Conservation (phyloP, 2,113 vertebrate species). For the Aldabrachelys gigantea region DNA sequence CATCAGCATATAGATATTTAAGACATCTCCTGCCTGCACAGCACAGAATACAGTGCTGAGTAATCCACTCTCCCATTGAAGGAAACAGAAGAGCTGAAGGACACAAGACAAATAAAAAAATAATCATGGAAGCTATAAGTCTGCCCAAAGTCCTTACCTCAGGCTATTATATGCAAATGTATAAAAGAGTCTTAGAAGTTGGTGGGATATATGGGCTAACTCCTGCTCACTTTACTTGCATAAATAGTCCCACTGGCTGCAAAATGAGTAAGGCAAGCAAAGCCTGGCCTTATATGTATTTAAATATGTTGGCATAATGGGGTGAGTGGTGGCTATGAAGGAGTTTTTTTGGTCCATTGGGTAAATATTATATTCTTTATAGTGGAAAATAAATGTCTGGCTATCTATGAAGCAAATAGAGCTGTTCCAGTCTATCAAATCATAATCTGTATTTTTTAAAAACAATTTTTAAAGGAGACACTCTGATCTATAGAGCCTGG, state of each 20-base stretch:
- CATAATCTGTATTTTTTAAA: slow-evolving; percentile 56
- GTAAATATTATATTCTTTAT: slow-evolving; percentile 67
- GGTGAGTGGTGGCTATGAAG: slow-evolving; percentile 68
- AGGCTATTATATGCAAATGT: slow-evolving; percentile 19
- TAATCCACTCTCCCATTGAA: slow-evolving; percentile 38
- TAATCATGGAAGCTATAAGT: neutral
- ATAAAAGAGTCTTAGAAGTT: slow-evolving; percentile 24
- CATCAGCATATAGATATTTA: slow-evolving; percentile 38
- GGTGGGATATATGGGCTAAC: slow-evolving; percentile 27
- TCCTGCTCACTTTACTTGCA: slow-evolving; percentile 45
- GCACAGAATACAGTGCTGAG: slow-evolving; percentile 36
- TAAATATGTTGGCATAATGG: slow-evolving; percentile 68
- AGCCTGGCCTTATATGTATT: slow-evolving; percentile 24
- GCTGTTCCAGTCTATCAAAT: slow-evolving; percentile 62
- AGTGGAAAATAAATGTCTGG: slow-evolving; percentile 66
- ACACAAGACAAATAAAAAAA: slow-evolving; percentile 49
- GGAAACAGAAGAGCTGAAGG: neutral
- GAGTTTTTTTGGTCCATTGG: slow-evolving; percentile 69
- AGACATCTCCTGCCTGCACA: slow-evolving; percentile 55
- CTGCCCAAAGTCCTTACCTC: neutral
- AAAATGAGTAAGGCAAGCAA: slow-evolving; percentile 51
- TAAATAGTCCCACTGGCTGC: slow-evolving; percentile 32
- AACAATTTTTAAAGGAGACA: slow-evolving; percentile 43
- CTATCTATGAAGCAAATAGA: slow-evolving; percentile 65
- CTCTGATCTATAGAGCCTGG: slow-evolving; percentile 36